Evolutionary conservation across 2,113 vertebrate species (phyloP), one percentile per base, ranked within the genome.

Genomic region (Canis aureus): DNA sequence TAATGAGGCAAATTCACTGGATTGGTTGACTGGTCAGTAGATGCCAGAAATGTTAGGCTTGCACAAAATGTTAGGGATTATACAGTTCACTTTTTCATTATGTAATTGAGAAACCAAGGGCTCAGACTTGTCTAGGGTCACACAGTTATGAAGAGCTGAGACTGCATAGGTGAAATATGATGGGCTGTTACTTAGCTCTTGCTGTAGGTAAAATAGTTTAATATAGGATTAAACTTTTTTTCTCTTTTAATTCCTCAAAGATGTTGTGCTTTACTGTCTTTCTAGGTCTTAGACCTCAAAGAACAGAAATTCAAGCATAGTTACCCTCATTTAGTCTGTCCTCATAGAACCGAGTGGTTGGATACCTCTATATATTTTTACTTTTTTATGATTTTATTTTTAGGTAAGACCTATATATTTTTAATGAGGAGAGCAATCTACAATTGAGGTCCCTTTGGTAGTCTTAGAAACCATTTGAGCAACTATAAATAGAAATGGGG

Each of bases 401-500:
- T 43, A 43, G 43, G 43, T 43, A 43, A 23, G 43, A 43, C 0
- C 62, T 64, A 11, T 27, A 5, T 55, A 49, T 67, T n/a, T 92
- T 82, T 66, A 81, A 66, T 71, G 60, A 66, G 20, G 80, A 71
- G 43, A 32, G 23, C 19, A 55, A 66, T 57, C 73, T 38, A 87
- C 8, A 78, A 25, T 19, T 83, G 60, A 91, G 32, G 19, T 57
- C 16, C 27, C 32, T 94, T 60, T 59, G 19, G 38, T 76, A 69
- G 49, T 43, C 71, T 92, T 82, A 73, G 43, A 82, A 96, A 76
- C 53, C 20, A 51, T 7, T 53, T 25, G 55, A 64, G 15, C 59
- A 97, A 87, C 81, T 90, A 64, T 35, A 92, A 59, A 78, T 43
- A 74, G 71, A 88, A 89, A 85, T n/a, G 35, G 73, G 22, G n/a